These are phyloP conservation scores for Myrmophylax atrothorax DNA, from an alignment of 2,113 vertebrate species.

Conservation along the genomic window DNA sequence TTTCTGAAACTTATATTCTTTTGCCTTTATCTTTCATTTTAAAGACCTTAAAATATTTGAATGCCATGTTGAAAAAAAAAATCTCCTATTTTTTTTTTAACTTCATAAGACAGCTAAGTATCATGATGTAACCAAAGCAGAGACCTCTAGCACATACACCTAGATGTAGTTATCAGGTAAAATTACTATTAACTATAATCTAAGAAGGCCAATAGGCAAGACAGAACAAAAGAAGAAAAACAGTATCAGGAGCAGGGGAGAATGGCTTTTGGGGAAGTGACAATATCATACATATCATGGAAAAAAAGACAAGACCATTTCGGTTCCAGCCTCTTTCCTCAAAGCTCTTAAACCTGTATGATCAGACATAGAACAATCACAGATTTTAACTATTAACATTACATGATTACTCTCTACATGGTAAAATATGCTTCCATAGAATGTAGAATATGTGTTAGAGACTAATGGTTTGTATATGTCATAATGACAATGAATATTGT, in stretches of 20 bases:
- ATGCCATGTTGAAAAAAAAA: background rate
- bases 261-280: background rate
- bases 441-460: background rate
- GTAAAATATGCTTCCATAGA: background rate
- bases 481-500: background rate
- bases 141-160: background rate
- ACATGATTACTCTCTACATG: background rate
- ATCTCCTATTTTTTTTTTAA: background rate
- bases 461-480: fast-evolving
- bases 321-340: background rate
- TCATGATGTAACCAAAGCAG: background rate
- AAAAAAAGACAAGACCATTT: background rate
- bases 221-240: background rate
- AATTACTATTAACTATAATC: background rate
- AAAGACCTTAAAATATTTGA: background rate
- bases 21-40: background rate
- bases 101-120: background rate
- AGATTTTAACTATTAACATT: background rate
- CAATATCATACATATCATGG: background rate
- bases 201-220: background rate
- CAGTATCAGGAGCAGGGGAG: background rate
- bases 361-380: background rate
- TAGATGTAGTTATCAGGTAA: background rate
- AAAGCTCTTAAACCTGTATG: background rate
- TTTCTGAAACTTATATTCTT: background rate